Conservation (phyloP, 1,140 invertebrate genomes). For the Platorchestia sp. region DNA sequence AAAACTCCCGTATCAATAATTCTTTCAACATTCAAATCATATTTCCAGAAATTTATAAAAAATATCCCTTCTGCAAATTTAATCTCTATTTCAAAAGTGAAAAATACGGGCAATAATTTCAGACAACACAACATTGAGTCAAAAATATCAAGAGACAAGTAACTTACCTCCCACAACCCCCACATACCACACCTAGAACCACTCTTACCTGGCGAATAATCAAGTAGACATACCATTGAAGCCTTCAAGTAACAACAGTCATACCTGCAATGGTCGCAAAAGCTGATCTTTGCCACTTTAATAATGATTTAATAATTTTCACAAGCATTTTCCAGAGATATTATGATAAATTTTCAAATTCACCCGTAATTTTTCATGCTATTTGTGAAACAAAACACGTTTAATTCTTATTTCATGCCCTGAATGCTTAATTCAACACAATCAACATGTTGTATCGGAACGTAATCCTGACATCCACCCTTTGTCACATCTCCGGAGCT, state of each 20-base stretch:
- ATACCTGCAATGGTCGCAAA: background rate
- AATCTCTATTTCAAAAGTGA: too few species aligned
- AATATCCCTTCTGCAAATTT: too few species aligned
- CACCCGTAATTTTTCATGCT: background rate
- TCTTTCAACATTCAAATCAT: too few species aligned
- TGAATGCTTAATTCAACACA: background rate
- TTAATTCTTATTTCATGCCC: background rate
- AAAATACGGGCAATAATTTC: too few species aligned
- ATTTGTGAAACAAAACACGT: background rate
- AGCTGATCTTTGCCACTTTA: background rate
- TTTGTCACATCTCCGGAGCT: background rate
- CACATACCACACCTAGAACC: too few species aligned
- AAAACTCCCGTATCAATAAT: too few species aligned
- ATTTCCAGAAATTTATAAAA: too few species aligned
- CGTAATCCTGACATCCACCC: background rate
- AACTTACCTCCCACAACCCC: too few species aligned
- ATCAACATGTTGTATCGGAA: background rate
- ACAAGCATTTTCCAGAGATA: background rate
- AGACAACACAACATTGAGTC: too few species aligned
- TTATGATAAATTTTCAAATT: background rate
- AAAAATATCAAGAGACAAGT: too few species aligned
- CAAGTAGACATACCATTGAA: background rate
- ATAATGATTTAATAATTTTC: background rate
- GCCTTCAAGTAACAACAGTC: background rate
- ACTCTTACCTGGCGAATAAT: background rate